Evolutionary conservation across 2,888 invertebrate species (phyloP).

Genomic region (Gandaritis pyraliata): DNA sequence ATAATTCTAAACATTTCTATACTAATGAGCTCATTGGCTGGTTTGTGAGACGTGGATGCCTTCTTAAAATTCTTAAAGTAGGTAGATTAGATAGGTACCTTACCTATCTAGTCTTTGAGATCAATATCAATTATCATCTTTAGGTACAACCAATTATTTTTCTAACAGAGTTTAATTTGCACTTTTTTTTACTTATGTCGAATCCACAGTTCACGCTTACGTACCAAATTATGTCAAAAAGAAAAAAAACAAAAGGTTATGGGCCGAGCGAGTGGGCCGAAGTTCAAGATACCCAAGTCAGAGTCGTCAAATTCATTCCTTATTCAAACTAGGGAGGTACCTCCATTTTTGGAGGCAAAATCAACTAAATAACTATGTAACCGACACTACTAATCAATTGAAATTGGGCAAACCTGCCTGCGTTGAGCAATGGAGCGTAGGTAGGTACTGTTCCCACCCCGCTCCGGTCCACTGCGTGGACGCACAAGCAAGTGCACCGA

Average conservation of each 20-base stretch:
- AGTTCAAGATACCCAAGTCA: too few relatives aligned
- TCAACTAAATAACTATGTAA: slow-evolving; percentile 4
- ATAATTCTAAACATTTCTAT: slow-evolving; percentile 23
- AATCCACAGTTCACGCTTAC: too few relatives aligned
- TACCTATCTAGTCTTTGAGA: slow-evolving; percentile 1
- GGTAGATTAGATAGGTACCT: too few relatives aligned
- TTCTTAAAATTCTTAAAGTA: slow-evolving; percentile 2
- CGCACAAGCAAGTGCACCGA: slow-evolving; percentile 19
- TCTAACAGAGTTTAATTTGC: too few relatives aligned
- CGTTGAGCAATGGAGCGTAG: slow-evolving; percentile 29
- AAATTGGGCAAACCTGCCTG: slow-evolving; percentile 30
- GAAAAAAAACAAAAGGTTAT: too few relatives aligned
- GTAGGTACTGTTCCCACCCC: slow-evolving; percentile 10
- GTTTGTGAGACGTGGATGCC: slow-evolving; percentile 8
- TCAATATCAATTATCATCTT: too few relatives aligned
- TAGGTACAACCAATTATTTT: too few relatives aligned
- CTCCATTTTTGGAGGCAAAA: not conserved
- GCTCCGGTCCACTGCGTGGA: slow-evolving; percentile 16
- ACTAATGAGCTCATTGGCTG: slow-evolving; percentile 19
- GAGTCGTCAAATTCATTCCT: too few relatives aligned
- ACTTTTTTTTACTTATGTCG: too few relatives aligned
- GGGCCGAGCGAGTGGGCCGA: too few relatives aligned
- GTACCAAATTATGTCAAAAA: too few relatives aligned
- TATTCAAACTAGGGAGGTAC: too few relatives aligned
- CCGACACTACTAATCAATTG: slow-evolving; percentile 22